Evolutionary conservation across 2,888 invertebrate genomes (phyloP), one percentile per base, ranked within the genome.

Genomic region (Tetranychus piercei): DNA sequence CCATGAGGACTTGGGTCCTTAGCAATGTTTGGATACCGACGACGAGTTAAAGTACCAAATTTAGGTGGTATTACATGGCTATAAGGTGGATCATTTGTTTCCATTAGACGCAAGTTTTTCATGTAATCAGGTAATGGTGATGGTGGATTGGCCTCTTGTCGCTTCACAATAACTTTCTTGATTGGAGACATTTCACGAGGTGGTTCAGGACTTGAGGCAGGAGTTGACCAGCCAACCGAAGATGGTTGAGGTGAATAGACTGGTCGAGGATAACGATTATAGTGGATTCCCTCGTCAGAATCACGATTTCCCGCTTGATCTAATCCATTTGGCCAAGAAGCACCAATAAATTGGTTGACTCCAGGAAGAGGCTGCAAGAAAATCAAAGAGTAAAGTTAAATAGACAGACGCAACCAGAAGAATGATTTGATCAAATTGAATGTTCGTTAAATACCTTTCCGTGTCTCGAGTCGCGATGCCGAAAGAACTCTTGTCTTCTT

Each of bases 401-500:
- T 69, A 11, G 34, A 23, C 11, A 20, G 20, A 69, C 18, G 4
- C 5, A 69, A 23, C 1, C 5, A 23, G 20, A 20, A 8, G n/a
- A 6, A 22, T 20, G 69, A 20, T 23, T 67, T 23, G 20, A 11
- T 20, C n/a, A n/a, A n/a, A n/a, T 11, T 5, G 7, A 15, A 22
- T 20, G 22, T 23, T 69, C 55, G 9, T 5, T 55, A 1, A 1
- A 20, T 69, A 69, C 69, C 69, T 69, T 69, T 4, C 69, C 69
- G 20, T 69, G 69, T 9, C 34, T 15, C 34, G 69, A 69, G 4
- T 69, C 69, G 22, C 69, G 69, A 9, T 23, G 34, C 6, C 69
- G 69, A 22, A 69, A 69, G 22, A 69, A 69, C 8, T 69, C 69
- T 69, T 69, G 69, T 20, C 69, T 20, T 23, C 69, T 69, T 11